phyloP scores from a whole-genome alignment of 2,113 vertebrate species.

The Colius striatus region DNA sequence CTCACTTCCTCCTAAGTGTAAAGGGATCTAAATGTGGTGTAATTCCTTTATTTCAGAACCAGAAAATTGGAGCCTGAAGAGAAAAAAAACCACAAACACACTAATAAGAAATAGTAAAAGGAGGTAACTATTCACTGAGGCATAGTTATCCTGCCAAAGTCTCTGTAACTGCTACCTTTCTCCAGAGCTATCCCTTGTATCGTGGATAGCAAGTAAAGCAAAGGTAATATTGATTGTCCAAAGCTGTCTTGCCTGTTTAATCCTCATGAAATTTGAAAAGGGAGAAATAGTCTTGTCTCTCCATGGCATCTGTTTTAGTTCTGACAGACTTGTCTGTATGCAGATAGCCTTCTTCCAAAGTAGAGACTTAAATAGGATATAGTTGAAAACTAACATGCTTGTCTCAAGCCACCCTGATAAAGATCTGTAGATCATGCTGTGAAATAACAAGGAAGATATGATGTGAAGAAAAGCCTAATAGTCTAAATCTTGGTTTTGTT shows the following conservation, averaged over 20 bases:
- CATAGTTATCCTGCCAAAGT: neutral
- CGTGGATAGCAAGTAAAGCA: fast-evolving
- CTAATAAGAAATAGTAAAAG: neutral
- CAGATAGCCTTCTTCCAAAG: neutral
- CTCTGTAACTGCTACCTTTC: neutral
- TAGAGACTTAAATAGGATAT: neutral
- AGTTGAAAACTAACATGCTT: neutral
- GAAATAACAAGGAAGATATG: neutral
- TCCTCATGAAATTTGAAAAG: neutral
- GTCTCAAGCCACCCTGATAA: neutral
- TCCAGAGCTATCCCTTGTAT: neutral
- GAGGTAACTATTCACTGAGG: neutral
- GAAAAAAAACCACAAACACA: neutral
- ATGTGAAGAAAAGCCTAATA: neutral
- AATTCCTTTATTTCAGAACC: neutral
- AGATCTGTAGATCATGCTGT: neutral
- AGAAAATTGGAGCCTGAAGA: neutral
- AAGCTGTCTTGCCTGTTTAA: neutral
- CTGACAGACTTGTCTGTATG: neutral
- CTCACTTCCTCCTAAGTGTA: neutral
- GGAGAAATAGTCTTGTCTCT: neutral
- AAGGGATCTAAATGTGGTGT: neutral
- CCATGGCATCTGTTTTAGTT: neutral
- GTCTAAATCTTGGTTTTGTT: neutral
- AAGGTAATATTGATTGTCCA: neutral